A percentile compares a stretch with the other conserved stretches of the same genome.
These are phyloP conservation scores for Irena cyanogastra DNA, from an alignment of 2,113 vertebrate species.

Conservation along the genomic window DNA sequence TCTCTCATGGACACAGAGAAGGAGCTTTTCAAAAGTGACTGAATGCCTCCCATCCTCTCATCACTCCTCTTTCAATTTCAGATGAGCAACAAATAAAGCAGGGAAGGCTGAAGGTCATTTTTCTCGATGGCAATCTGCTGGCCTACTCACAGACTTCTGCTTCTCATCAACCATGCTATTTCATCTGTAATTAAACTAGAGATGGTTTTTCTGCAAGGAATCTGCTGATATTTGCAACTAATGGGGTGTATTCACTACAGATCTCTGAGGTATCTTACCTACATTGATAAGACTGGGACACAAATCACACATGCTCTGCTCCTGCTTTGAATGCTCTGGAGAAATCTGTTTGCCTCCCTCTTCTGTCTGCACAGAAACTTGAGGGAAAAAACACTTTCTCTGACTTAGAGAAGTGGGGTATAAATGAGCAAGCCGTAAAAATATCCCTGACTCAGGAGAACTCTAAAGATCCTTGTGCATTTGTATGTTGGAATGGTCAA, in stretches of 20 bases:
- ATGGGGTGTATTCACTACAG: background rate
- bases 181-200: background rate
- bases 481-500: background rate
- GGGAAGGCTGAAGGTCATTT: background rate
- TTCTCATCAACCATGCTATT: background rate
- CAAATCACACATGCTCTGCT: background rate
- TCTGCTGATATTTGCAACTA: background rate
- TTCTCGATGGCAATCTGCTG: background rate
- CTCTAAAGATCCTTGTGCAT: background rate
- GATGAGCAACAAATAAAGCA: background rate
- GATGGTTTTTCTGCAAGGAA: background rate
- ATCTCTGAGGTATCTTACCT: background rate
- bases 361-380: background rate
- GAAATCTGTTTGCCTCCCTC: background rate
- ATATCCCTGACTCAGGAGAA: background rate
- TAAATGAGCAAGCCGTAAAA: background rate
- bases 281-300: background rate
- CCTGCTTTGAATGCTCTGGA: background rate
- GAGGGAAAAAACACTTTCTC: background rate
- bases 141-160: background rate
- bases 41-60: background rate
- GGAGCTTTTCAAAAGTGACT: background rate
- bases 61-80: background rate
- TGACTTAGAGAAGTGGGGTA: background rate
- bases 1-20: background rate